Evolutionary conservation across 2,797 vertebrate genomes (phyloP).

Genomic region (Coranthus polyacanthus): DNA sequence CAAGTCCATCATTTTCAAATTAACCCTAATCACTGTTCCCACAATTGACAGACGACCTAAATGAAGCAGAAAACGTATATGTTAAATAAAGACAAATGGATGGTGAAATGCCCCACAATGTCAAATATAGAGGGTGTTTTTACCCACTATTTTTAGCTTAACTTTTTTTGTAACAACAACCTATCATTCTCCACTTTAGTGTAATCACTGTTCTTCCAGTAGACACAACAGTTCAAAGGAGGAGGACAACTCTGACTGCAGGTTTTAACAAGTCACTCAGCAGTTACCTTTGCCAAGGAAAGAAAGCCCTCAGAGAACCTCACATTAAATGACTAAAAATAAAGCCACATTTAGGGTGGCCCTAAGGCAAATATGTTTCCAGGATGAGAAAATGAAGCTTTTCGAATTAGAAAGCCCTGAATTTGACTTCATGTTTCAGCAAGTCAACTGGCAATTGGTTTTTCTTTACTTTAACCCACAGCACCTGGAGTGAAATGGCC

Average conservation of each 20-base stretch:
- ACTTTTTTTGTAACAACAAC: conserved; percentile 43
- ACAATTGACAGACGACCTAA: conserved; percentile 29
- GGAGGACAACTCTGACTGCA: conserved; percentile 40
- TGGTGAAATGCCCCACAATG: neutral
- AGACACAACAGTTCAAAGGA: conserved; percentile 27
- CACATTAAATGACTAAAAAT: conserved; percentile 60
- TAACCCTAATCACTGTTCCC: conserved; percentile 39
- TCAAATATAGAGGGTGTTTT: conserved; percentile 41
- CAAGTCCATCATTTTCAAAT: conserved; percentile 52
- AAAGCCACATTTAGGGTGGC: conserved; percentile 35
- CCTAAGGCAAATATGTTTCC: conserved; percentile 15
- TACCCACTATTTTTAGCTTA: conserved; percentile 50
- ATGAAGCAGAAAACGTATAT: conserved; percentile 35
- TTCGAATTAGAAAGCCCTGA: conserved; percentile 15
- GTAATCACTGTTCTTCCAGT: conserved; percentile 54
- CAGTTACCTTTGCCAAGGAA: conserved; percentile 42
- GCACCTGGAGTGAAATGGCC: conserved; percentile 38
- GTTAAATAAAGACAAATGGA: conserved; percentile 16
- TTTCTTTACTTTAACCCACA: conserved; percentile 33
- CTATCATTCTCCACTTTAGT: conserved; percentile 60
- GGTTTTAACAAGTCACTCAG: conserved; percentile 59
- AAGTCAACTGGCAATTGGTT: conserved; percentile 39
- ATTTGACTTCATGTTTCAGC: conserved; percentile 31
- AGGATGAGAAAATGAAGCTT: conserved; percentile 23
- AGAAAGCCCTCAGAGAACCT: conserved; percentile 50